Evolutionary conservation across 2,888 invertebrate genomes (phyloP), one percentile per base, ranked within the genome.

Genomic region (Tenthredo notha): DNA sequence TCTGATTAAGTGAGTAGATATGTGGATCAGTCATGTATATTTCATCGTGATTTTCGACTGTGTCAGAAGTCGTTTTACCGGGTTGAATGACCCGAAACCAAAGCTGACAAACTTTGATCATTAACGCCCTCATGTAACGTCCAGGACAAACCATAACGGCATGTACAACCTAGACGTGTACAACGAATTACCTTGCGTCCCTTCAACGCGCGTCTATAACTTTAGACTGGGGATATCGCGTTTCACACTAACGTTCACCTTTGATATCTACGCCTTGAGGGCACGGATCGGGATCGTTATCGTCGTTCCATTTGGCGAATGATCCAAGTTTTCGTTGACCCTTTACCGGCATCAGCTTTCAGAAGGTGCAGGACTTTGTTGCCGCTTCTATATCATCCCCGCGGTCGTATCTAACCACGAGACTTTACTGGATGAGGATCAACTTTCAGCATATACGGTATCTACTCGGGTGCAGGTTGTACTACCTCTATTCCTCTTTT

Each of bases 1-100:
- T 7, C 29, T 9, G 10, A 37, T 10, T 75, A 7, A 15, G 25
- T 29, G 18, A 7, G 15, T 77, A 77, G 25, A 29, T 77, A 18
- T 67, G 33, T 33, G 33, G 77, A 58, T 72, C 58, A 33, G 61
- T 37, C 61, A 54, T n/a, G 78, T 50, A 33, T n/a, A 50, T 18
- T 15, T 40, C 37, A 21, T 29, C 37, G 61, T 61, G 5, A 80
- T 40, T 61, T 80, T 61, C 58, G 40, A 80, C 78, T 21, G 50
- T 61, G 50, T 83, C 43, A 83, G 61, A 67, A 83, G 47, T 67
- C 67, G 47, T 70, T 70, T 83, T 43, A 50, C 67, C 83, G 37
- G 50, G 83, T 83, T 83, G 67, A 83, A 83, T 83, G n/a, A 50
- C 83, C 67, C 47, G 83, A 29, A 83, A 70, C 83, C 33, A 47